Evolutionary conservation across 1,140 invertebrate genomes (phyloP).

Genomic region (Brachionus calyciflorus): DNA sequence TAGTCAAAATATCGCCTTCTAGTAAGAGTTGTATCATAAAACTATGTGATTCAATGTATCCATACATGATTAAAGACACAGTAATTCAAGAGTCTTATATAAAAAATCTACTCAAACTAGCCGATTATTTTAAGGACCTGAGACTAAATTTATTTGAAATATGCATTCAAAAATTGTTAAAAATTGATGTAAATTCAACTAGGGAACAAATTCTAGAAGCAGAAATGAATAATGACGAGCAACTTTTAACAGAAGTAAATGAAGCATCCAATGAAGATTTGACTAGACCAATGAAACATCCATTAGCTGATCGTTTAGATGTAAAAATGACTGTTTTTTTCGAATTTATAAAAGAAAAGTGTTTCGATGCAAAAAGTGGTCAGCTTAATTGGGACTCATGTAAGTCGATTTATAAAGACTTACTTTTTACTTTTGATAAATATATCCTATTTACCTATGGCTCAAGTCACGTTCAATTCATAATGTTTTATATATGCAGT

Average conservation of each 20-base stretch:
- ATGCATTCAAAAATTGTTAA: constrained; percentile 69
- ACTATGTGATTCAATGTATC: constrained; percentile 61
- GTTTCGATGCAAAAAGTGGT: constrained; percentile 52
- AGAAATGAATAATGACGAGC: not conserved
- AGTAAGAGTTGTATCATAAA: constrained; percentile 14
- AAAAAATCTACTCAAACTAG: constrained; percentile 67
- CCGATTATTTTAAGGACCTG: constrained; percentile 67
- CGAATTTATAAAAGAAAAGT: constrained; percentile 64
- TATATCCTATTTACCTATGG: constrained; percentile 72
- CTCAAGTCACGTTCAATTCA: constrained; percentile 73
- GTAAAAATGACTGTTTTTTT: constrained; percentile 67
- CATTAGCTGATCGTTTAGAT: constrained; percentile 67
- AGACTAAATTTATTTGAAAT: constrained; percentile 66
- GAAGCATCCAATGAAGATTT: constrained; percentile 50
- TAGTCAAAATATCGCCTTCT: constrained; percentile 31
- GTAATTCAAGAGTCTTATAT: constrained; percentile 66
- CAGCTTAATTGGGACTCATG: constrained; percentile 58
- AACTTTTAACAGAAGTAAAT: not conserved
- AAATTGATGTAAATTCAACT: constrained; percentile 66
- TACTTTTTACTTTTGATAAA: constrained; percentile 69
- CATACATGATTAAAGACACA: constrained; percentile 66
- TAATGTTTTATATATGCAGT: constrained; percentile 74
- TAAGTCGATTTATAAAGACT: constrained; percentile 61
- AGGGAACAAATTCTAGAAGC: constrained; percentile 20
- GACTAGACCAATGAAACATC: constrained; percentile 58